Percentiles rank a stretch among this genome's conserved stretches.
Evolutionary conservation across 2,888 invertebrate species (phyloP).

Genomic region (Tridacna gigas): DNA sequence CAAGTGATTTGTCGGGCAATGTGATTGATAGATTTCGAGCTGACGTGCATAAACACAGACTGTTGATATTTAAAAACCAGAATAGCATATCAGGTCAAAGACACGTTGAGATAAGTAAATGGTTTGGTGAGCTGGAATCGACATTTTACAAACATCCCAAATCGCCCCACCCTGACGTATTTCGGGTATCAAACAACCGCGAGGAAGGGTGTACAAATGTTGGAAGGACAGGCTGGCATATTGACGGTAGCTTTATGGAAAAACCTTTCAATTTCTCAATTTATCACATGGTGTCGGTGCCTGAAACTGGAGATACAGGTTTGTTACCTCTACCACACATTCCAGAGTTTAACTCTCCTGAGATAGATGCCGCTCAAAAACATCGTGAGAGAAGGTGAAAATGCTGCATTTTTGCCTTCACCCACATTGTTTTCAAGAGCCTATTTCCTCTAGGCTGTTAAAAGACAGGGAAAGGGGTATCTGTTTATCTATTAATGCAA

Average conservation of each 20-base stretch:
- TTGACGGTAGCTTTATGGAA: slow-evolving; percentile 82
- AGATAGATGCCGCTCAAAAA: not conserved
- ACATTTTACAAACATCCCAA: slow-evolving; percentile 81
- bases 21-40: slow-evolving; percentile 72
- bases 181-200: slow-evolving; percentile 80
- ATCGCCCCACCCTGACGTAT: slow-evolving; percentile 81
- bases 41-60: slow-evolving; percentile 75
- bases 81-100: slow-evolving; percentile 73
- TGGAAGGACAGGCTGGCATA: slow-evolving; percentile 83
- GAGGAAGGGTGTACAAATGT: slow-evolving; percentile 80
- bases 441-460: no score
- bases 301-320: slow-evolving; percentile 81
- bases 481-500: no score
- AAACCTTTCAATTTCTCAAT: slow-evolving; percentile 79
- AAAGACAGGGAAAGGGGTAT: no score
- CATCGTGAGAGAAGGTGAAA: not conserved
- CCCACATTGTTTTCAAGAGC: no score
- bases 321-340: not conserved
- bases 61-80: slow-evolving; percentile 81
- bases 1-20: slow-evolving; percentile 64
- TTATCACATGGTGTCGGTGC: slow-evolving; percentile 80
- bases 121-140: slow-evolving; percentile 82
- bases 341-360: not conserved
- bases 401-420: no score
- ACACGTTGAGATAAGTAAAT: slow-evolving; percentile 79